A percentile compares a stretch with the other conserved stretches of the same genome.
phyloP scores from a whole-genome alignment of 1,140 invertebrate species.

The Araneus ventricosus region DNA sequence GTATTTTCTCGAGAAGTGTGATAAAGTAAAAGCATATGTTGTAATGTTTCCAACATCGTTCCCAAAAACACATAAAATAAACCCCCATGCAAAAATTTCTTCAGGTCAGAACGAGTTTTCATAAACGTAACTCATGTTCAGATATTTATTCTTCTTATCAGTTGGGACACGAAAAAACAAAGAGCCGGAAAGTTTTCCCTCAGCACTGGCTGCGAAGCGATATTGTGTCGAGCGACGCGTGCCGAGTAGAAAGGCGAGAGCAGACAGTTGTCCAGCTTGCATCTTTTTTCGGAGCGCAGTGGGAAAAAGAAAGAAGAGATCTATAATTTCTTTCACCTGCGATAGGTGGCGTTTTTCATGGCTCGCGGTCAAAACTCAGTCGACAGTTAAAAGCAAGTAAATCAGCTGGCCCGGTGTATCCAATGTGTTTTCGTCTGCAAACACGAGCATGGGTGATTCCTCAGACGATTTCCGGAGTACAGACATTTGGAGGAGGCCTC shows the following conservation, averaged over 20 bases:
- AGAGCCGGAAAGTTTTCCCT: no score
- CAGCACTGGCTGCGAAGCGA: no score
- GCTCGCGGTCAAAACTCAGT: conserved; percentile 65
- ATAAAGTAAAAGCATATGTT: no score
- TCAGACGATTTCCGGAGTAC: conserved; percentile 53
- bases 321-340: conserved; percentile 36
- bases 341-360: conserved; percentile 72
- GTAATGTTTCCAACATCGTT: no score
- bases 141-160: no score
- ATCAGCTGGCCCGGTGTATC: conserved; percentile 49
- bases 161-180: no score
- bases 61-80: no score
- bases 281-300: not conserved
- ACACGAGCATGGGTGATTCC: conserved; percentile 59
- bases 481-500: conserved; percentile 66
- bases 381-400: conserved; percentile 67
- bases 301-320: not conserved
- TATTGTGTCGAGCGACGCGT: not conserved
- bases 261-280: not conserved
- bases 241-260: not conserved
- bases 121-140: no score
- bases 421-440: conserved; percentile 66
- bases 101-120: no score
- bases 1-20: no score
- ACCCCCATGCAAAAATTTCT: no score